Conservation (phyloP, 1,140 invertebrate species). For the Palaemon carinicauda region DNA sequence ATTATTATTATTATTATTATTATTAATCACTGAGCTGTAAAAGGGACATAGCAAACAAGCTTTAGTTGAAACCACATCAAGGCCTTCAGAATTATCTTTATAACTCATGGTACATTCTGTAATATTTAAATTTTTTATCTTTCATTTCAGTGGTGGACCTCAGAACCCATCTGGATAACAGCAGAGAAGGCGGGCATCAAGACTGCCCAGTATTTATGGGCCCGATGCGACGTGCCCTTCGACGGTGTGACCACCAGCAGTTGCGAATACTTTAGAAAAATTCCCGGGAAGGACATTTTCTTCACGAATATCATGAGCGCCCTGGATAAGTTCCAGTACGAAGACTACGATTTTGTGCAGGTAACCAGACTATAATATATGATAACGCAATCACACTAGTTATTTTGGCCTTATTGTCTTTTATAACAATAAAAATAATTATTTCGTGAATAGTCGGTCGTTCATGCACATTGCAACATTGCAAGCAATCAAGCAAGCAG, state of each 20-base stretch:
- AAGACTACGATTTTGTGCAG: constrained; percentile 60
- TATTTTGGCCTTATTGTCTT: too few species aligned
- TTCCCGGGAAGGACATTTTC: constrained; percentile 56
- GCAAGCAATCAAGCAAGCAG: too few species aligned
- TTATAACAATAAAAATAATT: too few species aligned
- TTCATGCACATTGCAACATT: too few species aligned
- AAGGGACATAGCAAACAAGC: too few species aligned
- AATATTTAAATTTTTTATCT: background rate
- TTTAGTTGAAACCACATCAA: too few species aligned
- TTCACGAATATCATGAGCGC: constrained; percentile 56
- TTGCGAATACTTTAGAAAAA: constrained; percentile 59
- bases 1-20: too few species aligned
- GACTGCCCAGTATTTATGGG: constrained; percentile 64
- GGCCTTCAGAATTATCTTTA: background rate
- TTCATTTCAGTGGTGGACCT: constrained; percentile 64
- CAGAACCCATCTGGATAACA: constrained; percentile 65
- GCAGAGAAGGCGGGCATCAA: constrained; percentile 63
- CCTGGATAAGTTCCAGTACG: constrained; percentile 60
- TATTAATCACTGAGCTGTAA: too few species aligned
- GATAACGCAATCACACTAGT: too few species aligned
- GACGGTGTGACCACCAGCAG: constrained; percentile 62
- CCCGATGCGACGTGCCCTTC: constrained; percentile 66
- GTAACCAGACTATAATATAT: too few species aligned
- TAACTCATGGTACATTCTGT: background rate
- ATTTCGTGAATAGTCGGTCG: too few species aligned